Base-by-base conservation (phyloP, 2,888 invertebrate genomes). In the Trissolcus brochymenae region DNA sequence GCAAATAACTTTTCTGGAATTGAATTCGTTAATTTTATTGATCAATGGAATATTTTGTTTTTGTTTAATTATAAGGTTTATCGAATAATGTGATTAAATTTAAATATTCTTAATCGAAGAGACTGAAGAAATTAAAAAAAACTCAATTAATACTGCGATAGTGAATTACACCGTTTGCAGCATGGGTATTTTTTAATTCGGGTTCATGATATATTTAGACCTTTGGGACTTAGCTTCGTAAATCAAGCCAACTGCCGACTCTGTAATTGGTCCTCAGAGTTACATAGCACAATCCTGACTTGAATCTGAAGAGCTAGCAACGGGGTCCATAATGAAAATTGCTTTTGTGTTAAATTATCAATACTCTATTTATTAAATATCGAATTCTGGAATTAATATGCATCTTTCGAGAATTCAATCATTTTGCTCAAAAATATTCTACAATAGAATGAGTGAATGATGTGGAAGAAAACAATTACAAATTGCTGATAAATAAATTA, bases 11-110 rank as follows among this genome's bases (percentile, higher is more conserved):
- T 21, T 21, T 4, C 21, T 21, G 21, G 4, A 21, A 4, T 4
- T 21, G 2, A 21, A 21, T 21, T 21, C 21, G 21, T 21, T 21
- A 4, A 21, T 4, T 4, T 21, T 4, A 21, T 21, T 21, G 21
- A 21, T 21, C 21, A 21, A 21, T 4, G 21, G 4, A 21, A 2
- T 66, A 51, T 51, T 46, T n/a, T 56, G 16, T 35, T 68, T 29
- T 29, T 29, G 29, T 29, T 29, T 29, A 6, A 29, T 29, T 9
- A n/a, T n/a, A n/a, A n/a, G n/a, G 2, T 29, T 29, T 6, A 6
- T 7, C 29, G 6, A 29, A 29, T 4, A 4, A 9, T 29, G 2
- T 6, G 6, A 29, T 29, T 29, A 2, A 29, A 29, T 29, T 29
- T 29, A 6, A 29, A 7, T 29, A 1, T 29, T 4, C 29, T 6